Base-by-base conservation (phyloP, 2,113 vertebrate genomes). In the Vidua macroura region DNA sequence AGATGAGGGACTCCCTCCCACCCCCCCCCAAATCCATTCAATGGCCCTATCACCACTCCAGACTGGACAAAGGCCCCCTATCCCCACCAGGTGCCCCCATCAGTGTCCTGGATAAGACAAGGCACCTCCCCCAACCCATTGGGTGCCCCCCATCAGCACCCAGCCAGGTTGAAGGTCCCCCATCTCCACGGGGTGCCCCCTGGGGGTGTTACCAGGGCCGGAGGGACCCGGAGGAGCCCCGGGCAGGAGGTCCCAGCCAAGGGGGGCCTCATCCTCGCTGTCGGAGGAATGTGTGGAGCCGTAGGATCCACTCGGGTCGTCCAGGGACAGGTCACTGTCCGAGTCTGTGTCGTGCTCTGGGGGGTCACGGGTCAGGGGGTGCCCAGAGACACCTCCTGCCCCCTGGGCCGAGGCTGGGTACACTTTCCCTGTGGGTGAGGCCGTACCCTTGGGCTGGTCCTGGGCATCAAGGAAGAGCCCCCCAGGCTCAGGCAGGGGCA, bases 211-310 rank as follows among this genome's bases (percentile, higher is more conserved):
- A 98, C 98, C 98, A 21, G 62, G 43, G 30, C 21, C 1, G 0
- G 56, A 95, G 60, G 96, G 96, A 56, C 97, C 97, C 33, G 91
- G 78, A 1, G 82, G 95, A 49, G 97, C 98, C 22, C 98, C 95
- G 1, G 98, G 97, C 93, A 99, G 91, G 88, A 97, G 98, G 95
- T 99, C 98, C 99, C 99, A 99, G 97, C 98, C 97, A 37, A 98
- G 89, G 13, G 97, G 97, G 7, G 96, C 96, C 7, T 98, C 98
- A 6, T 98, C 98, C 10, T 99, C 99, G 5, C 99, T 99, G 96
- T 99, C 99, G 0, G 99, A 99, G 6, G 99, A 99, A 96, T 98
- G 98, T 10, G 98, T 98, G 64, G 99, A 99, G 66, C 98, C 98
- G 4, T 98, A 99, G 72, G 99, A 99, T 44, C 98, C 98, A 16